Conservation (phyloP, 2,888 invertebrate species). For the Brachylomia viminalis region DNA sequence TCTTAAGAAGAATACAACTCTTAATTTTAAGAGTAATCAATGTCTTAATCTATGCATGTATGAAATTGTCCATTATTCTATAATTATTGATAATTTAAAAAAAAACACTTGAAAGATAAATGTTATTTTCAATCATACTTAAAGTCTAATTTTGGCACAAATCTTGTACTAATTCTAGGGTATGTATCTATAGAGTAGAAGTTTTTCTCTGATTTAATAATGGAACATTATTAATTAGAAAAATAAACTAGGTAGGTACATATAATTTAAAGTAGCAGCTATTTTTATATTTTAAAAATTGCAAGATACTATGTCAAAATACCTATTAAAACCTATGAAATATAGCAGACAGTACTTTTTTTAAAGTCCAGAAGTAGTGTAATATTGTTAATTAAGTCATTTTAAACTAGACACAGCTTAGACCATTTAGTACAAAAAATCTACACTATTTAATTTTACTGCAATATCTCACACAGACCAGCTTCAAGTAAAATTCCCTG, state of each 20-base stretch:
- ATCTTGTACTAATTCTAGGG: background rate
- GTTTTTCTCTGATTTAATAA: constrained; percentile 53
- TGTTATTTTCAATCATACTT: background rate
- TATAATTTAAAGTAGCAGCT: background rate
- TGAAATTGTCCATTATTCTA: background rate
- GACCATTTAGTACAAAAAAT: background rate
- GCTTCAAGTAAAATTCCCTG: background rate
- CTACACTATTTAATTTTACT: background rate
- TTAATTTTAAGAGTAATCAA: constrained; percentile 13
- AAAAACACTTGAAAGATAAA: background rate
- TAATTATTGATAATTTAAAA: background rate
- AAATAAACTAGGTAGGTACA: constrained; percentile 13
- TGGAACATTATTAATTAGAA: constrained; percentile 51
- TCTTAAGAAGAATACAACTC: background rate
- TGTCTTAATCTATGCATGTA: background rate
- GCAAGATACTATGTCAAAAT: constrained; percentile 15
- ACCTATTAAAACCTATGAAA: background rate
- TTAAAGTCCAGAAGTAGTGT: background rate
- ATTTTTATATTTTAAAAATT: constrained; percentile 4
- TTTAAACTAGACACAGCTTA: background rate
- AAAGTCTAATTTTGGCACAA: constrained; percentile 47
- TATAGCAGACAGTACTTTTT: background rate
- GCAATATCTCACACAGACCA: background rate
- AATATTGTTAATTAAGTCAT: too few species aligned
- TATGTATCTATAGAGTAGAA: background rate